Evolutionary conservation across 2,888 invertebrate genomes (phyloP).

Genomic region (Cremastinae sp.): DNA sequence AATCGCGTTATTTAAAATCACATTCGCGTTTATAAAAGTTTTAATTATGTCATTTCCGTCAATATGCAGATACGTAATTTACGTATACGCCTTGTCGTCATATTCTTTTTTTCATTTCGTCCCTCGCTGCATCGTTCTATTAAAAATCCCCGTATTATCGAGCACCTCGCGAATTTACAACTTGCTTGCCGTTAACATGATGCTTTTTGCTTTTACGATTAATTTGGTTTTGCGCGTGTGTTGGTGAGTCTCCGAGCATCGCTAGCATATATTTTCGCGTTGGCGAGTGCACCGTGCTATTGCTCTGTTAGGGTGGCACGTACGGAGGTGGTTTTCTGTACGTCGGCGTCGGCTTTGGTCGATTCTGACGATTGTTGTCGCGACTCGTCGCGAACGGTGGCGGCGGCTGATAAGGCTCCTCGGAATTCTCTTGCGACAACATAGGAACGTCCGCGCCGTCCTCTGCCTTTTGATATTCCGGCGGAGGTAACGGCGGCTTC

Average conservation of each 20-base stretch:
- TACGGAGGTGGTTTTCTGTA: constrained; percentile 98
- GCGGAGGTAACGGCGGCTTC: constrained; percentile 94
- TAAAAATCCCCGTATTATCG: constrained; percentile 53
- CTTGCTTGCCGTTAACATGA: constrained; percentile 51
- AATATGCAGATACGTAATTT: constrained; percentile 33
- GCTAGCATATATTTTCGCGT: constrained; percentile 78
- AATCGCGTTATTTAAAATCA: constrained; percentile 48
- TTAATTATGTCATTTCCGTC: constrained; percentile 27
- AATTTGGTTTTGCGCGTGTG: constrained; percentile 74
- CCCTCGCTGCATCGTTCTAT: constrained; percentile 50
- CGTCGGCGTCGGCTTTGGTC: constrained; percentile 92
- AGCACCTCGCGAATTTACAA: constrained; percentile 60
- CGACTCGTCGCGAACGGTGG: constrained; percentile 90
- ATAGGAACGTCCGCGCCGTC: constrained; percentile 81
- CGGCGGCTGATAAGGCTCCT: constrained; percentile 94
- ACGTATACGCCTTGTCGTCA: constrained; percentile 26
- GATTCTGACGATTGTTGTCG: constrained; percentile 87
- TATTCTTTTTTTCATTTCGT: constrained; percentile 17
- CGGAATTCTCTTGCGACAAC: constrained; percentile 78
- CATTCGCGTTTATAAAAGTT: constrained; percentile 45
- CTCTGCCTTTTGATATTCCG: constrained; percentile 85
- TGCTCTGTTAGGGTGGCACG: constrained; percentile 93
- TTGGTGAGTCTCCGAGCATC: constrained; percentile 77
- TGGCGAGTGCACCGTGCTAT: constrained; percentile 71
- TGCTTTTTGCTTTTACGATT: constrained; percentile 61